phyloP scores from a whole-genome alignment of 2,113 vertebrate genomes.

The Bolborhynchus lineola region DNA sequence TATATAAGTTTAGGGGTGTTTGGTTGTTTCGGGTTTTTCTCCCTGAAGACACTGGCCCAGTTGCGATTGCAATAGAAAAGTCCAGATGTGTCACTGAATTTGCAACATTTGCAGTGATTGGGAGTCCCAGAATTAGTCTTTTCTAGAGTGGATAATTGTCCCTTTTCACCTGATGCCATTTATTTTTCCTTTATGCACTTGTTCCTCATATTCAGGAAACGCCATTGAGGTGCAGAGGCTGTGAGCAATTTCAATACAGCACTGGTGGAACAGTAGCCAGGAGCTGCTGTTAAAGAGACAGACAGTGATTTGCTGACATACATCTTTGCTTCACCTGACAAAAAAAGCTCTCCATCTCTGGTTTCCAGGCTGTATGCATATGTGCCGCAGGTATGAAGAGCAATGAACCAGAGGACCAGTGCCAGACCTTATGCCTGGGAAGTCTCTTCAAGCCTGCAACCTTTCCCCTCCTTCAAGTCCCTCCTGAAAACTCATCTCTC shows the following conservation, averaged over 20 bases:
- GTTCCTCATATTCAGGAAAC: background rate
- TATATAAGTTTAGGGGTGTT: background rate
- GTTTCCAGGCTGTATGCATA: background rate
- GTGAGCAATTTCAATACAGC: background rate
- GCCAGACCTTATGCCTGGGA: background rate
- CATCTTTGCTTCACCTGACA: background rate
- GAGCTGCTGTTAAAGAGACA: background rate
- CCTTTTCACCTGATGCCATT: background rate
- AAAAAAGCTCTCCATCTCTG: background rate
- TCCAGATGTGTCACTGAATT: background rate
- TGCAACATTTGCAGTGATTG: background rate
- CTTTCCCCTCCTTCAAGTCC: background rate
- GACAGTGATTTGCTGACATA: background rate
- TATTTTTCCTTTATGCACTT: background rate
- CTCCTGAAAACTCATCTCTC: background rate
- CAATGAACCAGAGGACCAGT: background rate
- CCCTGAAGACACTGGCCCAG: background rate
- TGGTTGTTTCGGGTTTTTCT: accelerated
- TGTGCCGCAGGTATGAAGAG: background rate
- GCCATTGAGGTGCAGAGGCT: background rate
- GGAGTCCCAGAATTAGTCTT: background rate
- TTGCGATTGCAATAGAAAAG: background rate
- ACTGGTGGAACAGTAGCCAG: background rate
- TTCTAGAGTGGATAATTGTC: background rate
- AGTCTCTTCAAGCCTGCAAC: background rate